Conservation (phyloP, 2,888 invertebrate species). For the Omphaloscelis lunosa region DNA sequence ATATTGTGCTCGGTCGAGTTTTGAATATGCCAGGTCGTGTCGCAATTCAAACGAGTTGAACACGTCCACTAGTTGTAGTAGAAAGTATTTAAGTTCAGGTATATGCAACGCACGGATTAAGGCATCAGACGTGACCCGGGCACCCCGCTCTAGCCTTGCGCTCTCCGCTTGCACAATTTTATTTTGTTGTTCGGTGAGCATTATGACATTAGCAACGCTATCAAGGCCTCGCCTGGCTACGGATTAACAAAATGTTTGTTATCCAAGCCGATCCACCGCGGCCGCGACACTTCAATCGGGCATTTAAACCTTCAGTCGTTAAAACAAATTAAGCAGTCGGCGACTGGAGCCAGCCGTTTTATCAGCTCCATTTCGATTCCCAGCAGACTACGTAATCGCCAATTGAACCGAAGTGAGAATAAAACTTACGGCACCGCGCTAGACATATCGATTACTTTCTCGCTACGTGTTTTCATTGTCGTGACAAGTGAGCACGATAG, state of each 20-base stretch:
- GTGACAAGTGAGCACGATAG: constrained; percentile 49
- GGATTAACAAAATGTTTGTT: constrained; percentile 63
- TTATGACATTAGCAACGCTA: constrained; percentile 64
- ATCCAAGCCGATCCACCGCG: constrained; percentile 38
- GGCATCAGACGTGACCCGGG: constrained; percentile 70
- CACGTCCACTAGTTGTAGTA: constrained; percentile 68
- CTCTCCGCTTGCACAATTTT: constrained; percentile 73
- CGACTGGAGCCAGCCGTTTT: constrained; percentile 28
- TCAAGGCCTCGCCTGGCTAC: constrained; percentile 71
- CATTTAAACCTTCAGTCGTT: constrained; percentile 42
- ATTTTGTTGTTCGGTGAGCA: constrained; percentile 65
- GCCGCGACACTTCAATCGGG: constrained; percentile 46
- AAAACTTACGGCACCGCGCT: constrained; percentile 65
- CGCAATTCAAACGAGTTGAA: constrained; percentile 69
- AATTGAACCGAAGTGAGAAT: constrained; percentile 61
- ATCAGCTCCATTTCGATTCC: constrained; percentile 34
- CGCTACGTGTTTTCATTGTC: constrained; percentile 61
- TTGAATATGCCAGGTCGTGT: constrained; percentile 67
- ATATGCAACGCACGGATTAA: constrained; percentile 75
- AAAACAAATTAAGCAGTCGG: constrained; percentile 46
- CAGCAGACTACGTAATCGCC: constrained; percentile 52
- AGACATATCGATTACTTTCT: constrained; percentile 75
- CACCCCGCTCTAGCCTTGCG: constrained; percentile 67
- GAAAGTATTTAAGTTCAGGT: constrained; percentile 75
- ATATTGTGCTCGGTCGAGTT: constrained; percentile 64